Evolutionary conservation across 2,888 invertebrate species (phyloP), one percentile per base, ranked within the genome.

Genomic region (Galerucella calmariensis): DNA sequence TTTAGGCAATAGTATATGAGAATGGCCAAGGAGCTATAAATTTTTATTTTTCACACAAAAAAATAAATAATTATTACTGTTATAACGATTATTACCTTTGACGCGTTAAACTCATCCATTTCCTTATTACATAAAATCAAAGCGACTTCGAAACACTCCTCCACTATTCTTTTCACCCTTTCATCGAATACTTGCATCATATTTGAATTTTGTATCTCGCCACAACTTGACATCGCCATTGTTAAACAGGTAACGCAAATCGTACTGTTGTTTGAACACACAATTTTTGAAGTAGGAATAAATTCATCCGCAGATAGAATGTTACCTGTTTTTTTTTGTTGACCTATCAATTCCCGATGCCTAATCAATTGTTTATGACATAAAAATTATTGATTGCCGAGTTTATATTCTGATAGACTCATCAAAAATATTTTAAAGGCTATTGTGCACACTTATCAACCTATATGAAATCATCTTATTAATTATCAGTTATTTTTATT

Each of bases 61-160:
- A 56, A n/a, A 2, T 10, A 56, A 48, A n/a, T n/a, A 16, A 9
- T 56, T 16, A 16, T 9, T 58, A 67, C 51, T 16, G 9, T 24
- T 41, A 56, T 16, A 35, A 41, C 10, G 62, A 48, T 61, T 46
- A 56, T 79, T 78, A 81, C 81, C 78, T 82, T 82, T 27, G 80
- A 77, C 9, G 79, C 27, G 20, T 78, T 77, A 63, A 80, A 82
- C 61, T 80, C 78, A 46, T 72, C 71, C 75, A 82, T 73, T 46
- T 82, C 81, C 20, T 58, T 72, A 48, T 80, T 81, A 72, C 82
- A 82, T 56, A 82, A 69, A 14, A 76, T 74, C 65, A 82, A 78
- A 65, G 81, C 74, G 16, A 82, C 81, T 74, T 82, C 82, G 27
- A 80, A 74, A 70, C 80, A 77, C 69, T 82, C 82, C 67, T 79